phyloP scores from a whole-genome alignment of 2,797 vertebrate species.

The Leptodactylus fallax region DNA sequence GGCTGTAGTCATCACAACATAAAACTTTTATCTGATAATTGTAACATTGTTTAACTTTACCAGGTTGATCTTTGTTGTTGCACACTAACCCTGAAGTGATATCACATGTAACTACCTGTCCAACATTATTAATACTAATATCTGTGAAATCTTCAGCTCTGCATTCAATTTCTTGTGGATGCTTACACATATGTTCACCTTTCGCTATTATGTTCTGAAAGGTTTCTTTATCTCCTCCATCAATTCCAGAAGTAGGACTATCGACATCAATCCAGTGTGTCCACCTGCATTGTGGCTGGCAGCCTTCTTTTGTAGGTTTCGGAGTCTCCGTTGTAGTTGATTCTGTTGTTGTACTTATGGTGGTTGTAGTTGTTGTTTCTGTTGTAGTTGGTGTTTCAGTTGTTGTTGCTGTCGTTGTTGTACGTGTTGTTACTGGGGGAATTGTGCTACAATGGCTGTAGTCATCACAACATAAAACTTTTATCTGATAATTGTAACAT shows the following conservation, averaged over 20 bases:
- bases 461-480: conserved; percentile 74
- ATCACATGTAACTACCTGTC: conserved; percentile 66
- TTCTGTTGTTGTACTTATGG: not conserved
- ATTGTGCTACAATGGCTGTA: not conserved
- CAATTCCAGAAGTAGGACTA: conserved; percentile 63
- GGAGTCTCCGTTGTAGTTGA: not conserved
- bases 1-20: conserved; percentile 73
- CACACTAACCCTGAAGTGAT: conserved; percentile 64
- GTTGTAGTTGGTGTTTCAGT: not conserved
- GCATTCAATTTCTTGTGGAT: conserved; percentile 69
- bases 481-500: conserved; percentile 84
- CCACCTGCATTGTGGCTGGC: conserved; percentile 74
- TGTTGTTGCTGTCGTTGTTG: not conserved
- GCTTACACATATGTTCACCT: conserved; percentile 62
- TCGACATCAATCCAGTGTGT: conserved; percentile 76
- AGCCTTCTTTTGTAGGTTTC: not conserved
- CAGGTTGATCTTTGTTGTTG: conserved; percentile 68
- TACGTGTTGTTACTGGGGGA: not conserved
- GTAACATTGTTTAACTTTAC: conserved; percentile 70
- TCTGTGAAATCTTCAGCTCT: conserved; percentile 56
- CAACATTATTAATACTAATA: conserved; percentile 24
- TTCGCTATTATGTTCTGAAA: conserved; percentile 55
- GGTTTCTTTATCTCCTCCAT: conserved; percentile 77
- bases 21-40: conserved; percentile 81
- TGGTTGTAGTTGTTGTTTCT: conserved; percentile 10